A percentile compares a stretch with the other conserved stretches of the same genome.
These are phyloP conservation scores for Pardalotus punctatus DNA, from an alignment of 2,113 vertebrate species.

Conservation along the genomic window DNA sequence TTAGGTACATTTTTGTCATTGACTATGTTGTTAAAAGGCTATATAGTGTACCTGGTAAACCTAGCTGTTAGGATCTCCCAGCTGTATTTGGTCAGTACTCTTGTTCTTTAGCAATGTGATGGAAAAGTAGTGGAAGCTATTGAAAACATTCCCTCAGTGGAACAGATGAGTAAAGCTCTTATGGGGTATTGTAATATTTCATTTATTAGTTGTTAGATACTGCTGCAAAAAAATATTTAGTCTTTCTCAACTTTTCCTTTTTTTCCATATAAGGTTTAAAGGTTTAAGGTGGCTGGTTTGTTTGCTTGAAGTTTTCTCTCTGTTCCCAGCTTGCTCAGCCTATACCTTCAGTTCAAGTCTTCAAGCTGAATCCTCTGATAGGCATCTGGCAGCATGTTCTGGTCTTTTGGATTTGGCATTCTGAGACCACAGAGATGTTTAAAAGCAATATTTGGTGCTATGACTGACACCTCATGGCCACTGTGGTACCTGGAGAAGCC, in stretches of 20 bases:
- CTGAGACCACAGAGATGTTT: neutral
- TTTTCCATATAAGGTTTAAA: neutral
- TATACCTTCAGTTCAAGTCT: neutral
- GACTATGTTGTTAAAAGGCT: neutral
- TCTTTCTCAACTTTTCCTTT: neutral
- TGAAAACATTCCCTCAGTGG: neutral
- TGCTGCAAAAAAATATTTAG: neutral
- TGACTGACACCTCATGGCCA: neutral
- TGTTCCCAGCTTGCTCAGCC: neutral
- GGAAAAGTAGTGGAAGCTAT: neutral
- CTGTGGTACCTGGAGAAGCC: neutral
- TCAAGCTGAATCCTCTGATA: neutral
- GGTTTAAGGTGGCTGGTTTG: neutral
- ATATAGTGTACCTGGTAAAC: neutral
- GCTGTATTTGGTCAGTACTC: neutral
- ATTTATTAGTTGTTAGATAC: neutral
- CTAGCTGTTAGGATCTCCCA: neutral
- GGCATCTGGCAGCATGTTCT: neutral
- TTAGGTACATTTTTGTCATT: neutral
- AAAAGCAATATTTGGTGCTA: neutral
- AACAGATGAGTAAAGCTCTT: neutral
- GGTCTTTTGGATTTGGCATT: neutral
- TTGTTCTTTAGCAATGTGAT: neutral
- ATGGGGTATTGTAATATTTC: neutral
- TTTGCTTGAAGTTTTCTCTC: neutral